phyloP scores from a whole-genome alignment of 2,888 invertebrate species.

The Erebia aethiops region DNA sequence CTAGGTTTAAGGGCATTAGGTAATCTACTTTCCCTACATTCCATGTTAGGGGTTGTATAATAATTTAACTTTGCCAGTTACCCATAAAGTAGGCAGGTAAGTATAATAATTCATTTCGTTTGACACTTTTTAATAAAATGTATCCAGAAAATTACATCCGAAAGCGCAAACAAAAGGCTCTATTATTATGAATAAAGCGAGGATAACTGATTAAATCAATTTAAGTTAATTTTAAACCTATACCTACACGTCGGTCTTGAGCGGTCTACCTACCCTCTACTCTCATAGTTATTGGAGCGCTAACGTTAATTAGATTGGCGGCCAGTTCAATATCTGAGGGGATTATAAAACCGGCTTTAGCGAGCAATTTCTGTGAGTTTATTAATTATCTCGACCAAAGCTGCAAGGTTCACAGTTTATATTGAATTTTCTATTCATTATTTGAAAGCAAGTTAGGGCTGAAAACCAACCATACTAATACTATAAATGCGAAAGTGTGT shows the following conservation, averaged over 20 bases:
- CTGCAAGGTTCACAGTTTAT: background rate
- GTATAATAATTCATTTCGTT: no score
- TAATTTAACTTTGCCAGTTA: no score
- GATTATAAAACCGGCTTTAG: background rate
- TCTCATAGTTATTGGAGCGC: constrained; percentile 1
- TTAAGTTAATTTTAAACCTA: constrained; percentile 8
- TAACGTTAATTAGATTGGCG: constrained; percentile 7
- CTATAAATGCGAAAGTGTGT: no score
- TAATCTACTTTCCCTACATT: no score
- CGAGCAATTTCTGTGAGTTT: background rate
- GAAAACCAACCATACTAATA: no score
- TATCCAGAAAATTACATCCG: background rate
- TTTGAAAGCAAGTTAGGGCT: no score
- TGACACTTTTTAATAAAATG: background rate
- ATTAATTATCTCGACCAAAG: constrained; percentile 1
- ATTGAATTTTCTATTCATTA: no score
- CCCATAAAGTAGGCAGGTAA: no score
- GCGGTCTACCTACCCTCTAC: background rate
- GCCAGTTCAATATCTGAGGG: background rate
- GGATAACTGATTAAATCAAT: background rate
- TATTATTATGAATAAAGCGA: background rate
- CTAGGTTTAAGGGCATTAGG: no score
- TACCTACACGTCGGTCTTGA: background rate
- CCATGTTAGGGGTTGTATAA: no score
- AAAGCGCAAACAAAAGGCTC: background rate